These are phyloP conservation scores for Prionace glauca DNA, from an alignment of 2,797 vertebrate species.

Conservation along the genomic window DNA sequence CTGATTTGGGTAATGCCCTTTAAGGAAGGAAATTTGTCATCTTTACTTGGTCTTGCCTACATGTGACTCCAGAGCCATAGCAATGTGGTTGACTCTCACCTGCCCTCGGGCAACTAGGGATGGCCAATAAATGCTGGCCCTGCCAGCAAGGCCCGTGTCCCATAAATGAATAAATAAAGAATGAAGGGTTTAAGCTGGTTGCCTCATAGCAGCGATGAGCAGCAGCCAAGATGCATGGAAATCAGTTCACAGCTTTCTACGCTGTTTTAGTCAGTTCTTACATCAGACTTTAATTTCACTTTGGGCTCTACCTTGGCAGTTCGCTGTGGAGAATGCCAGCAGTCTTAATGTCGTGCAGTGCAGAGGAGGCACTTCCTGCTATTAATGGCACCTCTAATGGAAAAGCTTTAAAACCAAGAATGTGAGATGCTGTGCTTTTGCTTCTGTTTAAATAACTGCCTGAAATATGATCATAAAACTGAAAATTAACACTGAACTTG, in stretches of 20 bases:
- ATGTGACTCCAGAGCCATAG: too few species aligned
- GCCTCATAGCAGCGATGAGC: neutral
- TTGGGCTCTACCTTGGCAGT: neutral
- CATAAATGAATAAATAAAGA: neutral
- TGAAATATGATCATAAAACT: neutral
- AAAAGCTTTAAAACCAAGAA: neutral
- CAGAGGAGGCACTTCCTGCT: neutral
- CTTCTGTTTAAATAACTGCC: neutral
- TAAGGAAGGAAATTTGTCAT: too few species aligned
- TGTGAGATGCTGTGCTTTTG: neutral
- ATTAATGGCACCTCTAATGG: neutral
- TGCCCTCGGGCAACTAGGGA: too few species aligned
- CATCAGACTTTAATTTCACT: neutral
- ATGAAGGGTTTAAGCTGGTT: neutral
- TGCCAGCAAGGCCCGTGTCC: too few species aligned
- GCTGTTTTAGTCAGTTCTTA: neutral
- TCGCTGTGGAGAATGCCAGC: neutral
- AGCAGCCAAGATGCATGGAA: neutral
- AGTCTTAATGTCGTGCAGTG: neutral
- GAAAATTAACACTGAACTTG: neutral
- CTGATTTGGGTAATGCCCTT: too few species aligned
- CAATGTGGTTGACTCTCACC: too few species aligned
- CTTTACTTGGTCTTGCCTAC: too few species aligned
- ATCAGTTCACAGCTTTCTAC: neutral
- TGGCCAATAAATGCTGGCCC: too few species aligned